Base-by-base conservation (phyloP, 2,888 invertebrate genomes). In the Drosophila meridiana region DNA sequence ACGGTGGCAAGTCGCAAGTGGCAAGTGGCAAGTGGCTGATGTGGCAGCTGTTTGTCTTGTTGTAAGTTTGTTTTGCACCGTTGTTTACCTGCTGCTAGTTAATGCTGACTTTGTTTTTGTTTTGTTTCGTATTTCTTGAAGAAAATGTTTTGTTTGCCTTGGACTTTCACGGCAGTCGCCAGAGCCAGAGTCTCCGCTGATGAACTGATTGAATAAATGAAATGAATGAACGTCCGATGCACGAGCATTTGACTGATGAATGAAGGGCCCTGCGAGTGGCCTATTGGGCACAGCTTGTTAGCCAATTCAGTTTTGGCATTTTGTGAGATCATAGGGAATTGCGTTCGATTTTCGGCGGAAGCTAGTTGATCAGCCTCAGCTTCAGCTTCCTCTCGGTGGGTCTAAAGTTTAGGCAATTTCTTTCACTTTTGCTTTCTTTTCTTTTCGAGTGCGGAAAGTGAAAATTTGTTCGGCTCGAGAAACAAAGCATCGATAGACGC, bases 61-160 rank as follows among this genome's bases (percentile, higher is more conserved):
- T 57, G 42, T 14, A 40, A 30, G 28, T 56, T 55, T 52, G 38
- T 42, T 48, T 57, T 73, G 42, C 57, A 28, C 11, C 36, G 50
- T 61, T 72, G 56, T 58, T 72, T 68, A 47, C 43, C 11, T 63
- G 40, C 38, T 45, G 36, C 9, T 43, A 45, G 38, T 55, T 55
- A 30, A 43, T 65, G 43, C 38, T 60, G 56, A 11, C 26, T 26
- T 3, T 8, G 3, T 3, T 20, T 50, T 60, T 57, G 65, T 13
- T 40, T n/a, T 42, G 42, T n/a, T 42, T 48, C 28, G 28, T 30
- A 20, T 52, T 55, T 8, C 38, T 26, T 14, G 11, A 59, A 69
- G 68, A 80, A 80, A 85, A 83, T 83, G 83, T 77, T 74, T 76
- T 80, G 70, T 73, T 76, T 73, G 79, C 42, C 66, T 80, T 76